phyloP scores from a whole-genome alignment of 2,113 vertebrate genomes.

The Litocranius walleri region DNA sequence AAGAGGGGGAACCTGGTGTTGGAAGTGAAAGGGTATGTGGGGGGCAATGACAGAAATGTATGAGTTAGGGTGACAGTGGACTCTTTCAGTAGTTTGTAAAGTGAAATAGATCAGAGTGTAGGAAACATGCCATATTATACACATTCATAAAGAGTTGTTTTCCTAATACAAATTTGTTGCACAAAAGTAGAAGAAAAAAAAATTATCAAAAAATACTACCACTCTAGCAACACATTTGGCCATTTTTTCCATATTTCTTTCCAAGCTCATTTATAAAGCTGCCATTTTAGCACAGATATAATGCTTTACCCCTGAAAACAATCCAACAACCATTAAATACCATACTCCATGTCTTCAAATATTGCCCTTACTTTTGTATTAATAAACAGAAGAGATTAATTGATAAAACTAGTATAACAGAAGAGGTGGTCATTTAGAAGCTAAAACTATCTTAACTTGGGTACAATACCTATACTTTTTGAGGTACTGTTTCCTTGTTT shows the following conservation, averaged over 20 bases:
- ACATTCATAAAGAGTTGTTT: neutral
- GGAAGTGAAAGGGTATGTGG: neutral
- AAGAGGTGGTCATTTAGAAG: neutral
- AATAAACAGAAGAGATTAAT: neutral
- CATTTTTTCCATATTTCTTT: neutral
- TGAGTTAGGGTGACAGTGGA: neutral
- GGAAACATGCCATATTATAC: neutral
- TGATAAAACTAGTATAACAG: neutral
- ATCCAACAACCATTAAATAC: neutral
- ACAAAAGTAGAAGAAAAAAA: constrained; percentile 1
- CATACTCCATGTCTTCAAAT: neutral
- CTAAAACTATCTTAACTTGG: neutral
- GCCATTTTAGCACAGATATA: neutral
- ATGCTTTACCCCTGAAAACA: constrained; percentile 37
- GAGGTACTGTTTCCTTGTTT: neutral
- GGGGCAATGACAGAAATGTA: neutral
- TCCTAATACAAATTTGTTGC: neutral
- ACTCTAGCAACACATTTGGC: neutral
- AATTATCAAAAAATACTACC: neutral
- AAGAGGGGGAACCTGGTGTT: neutral
- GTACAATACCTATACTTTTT: neutral
- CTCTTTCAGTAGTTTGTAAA: neutral
- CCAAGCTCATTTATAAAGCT: neutral
- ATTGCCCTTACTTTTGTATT: neutral
- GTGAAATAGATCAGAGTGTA: neutral